A percentile compares a stretch with the other conserved stretches of the same genome.
These are phyloP conservation scores for Oscheius sp. DNA, from an alignment of 2,888 invertebrate genomes.

Conservation along the genomic window DNA sequence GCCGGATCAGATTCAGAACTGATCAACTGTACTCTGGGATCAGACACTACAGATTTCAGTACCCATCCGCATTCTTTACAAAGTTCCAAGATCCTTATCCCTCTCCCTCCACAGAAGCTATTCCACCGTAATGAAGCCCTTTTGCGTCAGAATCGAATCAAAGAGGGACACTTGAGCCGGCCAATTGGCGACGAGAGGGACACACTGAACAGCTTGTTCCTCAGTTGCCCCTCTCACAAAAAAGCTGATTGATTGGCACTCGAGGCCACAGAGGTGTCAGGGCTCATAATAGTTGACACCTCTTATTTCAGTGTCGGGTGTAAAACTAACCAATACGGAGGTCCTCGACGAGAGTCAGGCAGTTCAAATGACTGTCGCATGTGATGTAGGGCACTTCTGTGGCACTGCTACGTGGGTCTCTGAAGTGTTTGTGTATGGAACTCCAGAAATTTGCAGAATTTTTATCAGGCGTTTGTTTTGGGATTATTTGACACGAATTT, in stretches of 20 bases:
- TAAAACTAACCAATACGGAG: slow-evolving; percentile 60
- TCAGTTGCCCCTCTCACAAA: not conserved
- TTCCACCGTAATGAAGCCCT: slow-evolving; percentile 6
- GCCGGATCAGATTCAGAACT: no score
- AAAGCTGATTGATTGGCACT: slow-evolving; percentile 1
- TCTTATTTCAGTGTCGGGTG: not conserved
- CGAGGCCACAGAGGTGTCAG: slow-evolving; percentile 1
- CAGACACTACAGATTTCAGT: no score
- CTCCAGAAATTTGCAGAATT: no score
- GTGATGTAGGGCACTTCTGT: slow-evolving; percentile 61
- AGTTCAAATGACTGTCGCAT: slow-evolving; percentile 62
- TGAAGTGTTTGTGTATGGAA: slow-evolving; percentile 19
- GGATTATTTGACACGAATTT: no score
- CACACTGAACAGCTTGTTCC: not conserved
- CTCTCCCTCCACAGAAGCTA: not conserved
- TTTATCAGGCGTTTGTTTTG: no score
- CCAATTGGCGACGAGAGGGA: not conserved
- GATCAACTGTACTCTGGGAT: no score
- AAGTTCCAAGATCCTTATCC: not conserved
- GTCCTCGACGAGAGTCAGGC: slow-evolving; percentile 68
- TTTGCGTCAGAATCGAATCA: not conserved
- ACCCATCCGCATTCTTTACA: not conserved
- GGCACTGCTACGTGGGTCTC: slow-evolving; percentile 61
- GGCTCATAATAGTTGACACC: not conserved
- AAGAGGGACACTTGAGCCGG: slow-evolving; percentile 23